These are phyloP conservation scores for Champsocephalus gunnari DNA, from an alignment of 2,797 vertebrate species.

Conservation along the genomic window DNA sequence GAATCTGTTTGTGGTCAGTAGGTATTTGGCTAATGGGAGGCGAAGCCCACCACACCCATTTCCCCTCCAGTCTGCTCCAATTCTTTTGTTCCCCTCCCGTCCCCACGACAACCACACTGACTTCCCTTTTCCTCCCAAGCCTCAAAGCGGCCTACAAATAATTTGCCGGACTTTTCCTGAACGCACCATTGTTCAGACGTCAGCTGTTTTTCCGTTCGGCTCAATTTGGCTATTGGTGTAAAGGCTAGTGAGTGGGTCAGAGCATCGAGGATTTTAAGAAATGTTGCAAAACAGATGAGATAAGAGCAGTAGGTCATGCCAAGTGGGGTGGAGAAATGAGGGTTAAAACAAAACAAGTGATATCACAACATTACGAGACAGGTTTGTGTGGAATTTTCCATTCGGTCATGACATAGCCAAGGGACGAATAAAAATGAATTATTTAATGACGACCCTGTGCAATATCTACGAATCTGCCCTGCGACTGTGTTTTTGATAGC, in stretches of 20 bases:
- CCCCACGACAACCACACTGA: slow-evolving; percentile 80
- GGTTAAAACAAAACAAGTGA: slow-evolving; percentile 31
- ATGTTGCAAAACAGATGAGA: slow-evolving; percentile 38
- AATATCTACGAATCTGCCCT: slow-evolving; percentile 44
- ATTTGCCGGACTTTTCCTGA: slow-evolving; percentile 74
- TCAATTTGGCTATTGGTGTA: slow-evolving; percentile 38
- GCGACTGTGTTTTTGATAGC: slow-evolving; percentile 51
- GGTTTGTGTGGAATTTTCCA: slow-evolving; percentile 22
- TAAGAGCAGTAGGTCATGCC: slow-evolving; percentile 24
- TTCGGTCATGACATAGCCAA: slow-evolving; percentile 11
- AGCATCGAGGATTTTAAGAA: slow-evolving; percentile 29
- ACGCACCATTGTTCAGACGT: slow-evolving; percentile 75
- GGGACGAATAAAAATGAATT: slow-evolving; percentile 40
- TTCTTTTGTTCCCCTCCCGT: slow-evolving; percentile 82
- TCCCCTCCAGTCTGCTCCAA: slow-evolving; percentile 77
- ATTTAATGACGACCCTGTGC: slow-evolving; percentile 52
- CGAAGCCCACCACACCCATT: slow-evolving; percentile 81
- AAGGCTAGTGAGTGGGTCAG: slow-evolving; percentile 71
- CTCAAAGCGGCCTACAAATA: slow-evolving; percentile 79
- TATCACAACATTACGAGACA: slow-evolving; percentile 29
- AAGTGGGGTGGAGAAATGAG: slow-evolving; percentile 48
- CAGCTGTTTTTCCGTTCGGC: slow-evolving; percentile 80
- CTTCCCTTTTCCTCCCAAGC: slow-evolving; percentile 83
- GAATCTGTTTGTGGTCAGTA: slow-evolving; percentile 74
- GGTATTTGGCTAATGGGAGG: slow-evolving; percentile 78